Evolutionary conservation across 2,113 vertebrate genomes (phyloP), one percentile per base, ranked within the genome.

Genomic region (Anolis sagrei): DNA sequence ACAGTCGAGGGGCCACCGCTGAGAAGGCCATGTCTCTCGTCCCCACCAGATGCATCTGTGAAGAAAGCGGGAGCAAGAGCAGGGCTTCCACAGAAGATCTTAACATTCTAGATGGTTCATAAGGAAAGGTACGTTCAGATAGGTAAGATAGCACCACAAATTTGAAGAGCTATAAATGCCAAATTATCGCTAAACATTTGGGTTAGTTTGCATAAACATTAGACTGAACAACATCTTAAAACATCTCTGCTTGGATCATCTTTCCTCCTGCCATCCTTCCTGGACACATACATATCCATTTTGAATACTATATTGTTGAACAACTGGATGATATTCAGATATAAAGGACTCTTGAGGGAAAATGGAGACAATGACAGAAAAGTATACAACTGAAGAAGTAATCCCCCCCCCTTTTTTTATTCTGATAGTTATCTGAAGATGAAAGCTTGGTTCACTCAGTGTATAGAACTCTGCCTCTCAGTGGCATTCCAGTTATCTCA

Each of bases 401-500:
- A 74, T 44, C 5, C 7, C 44, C 75, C 1, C 10, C 48, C 5
- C 7, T 49, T 75, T 78, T 74, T 72, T 82, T 84, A 81, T 10
- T 68, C 1, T 58, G 39, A 78, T 5, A 89, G 8, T 29, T 84
- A 54, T 1, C 11, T 89, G 44, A 68, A 61, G 11, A 72, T 39
- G 9, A 87, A 2, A 87, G 5, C 2, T 5, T 0, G 1, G 75
- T 81, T 86, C 89, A 77, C 44, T 85, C 34, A 75, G 36, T 1
- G 16, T 70, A 0, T 18, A 39, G 7, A 4, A 58, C 77, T 82
- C 58, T 78, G 34, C 19, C 4, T 86, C 76, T 49, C 83, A 3
- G 27, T 27, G 3, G 6, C 14, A 85, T 84, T 85, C 70, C 73
- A 51, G 18, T 87, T 86, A 58, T 87, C 32, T 66, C 86, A 86